Percentiles rank a stretch among this genome's conserved stretches.
These are phyloP conservation scores for Himalopsyche tibetana DNA, from an alignment of 2,888 invertebrate genomes.

Conservation along the genomic window DNA sequence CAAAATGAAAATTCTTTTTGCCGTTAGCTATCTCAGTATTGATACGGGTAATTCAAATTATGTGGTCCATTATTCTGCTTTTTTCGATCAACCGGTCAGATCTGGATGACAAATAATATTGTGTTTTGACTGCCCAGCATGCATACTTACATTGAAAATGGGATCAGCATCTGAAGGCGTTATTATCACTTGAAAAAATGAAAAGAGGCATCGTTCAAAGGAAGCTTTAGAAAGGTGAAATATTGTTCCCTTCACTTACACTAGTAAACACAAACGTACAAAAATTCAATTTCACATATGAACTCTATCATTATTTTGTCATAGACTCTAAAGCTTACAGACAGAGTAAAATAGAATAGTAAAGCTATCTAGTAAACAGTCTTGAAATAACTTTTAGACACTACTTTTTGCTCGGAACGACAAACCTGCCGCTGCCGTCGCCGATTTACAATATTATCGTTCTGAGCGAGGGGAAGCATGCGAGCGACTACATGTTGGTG, in stretches of 20 bases:
- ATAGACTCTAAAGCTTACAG: constrained; percentile 65
- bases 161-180: too few relatives aligned
- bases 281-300: constrained; percentile 44
- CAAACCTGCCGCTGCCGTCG: not conserved
- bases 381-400: constrained; percentile 65
- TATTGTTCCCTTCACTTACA: constrained; percentile 47
- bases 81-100: too few relatives aligned
- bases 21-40: too few relatives aligned
- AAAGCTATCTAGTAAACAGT: constrained; percentile 66
- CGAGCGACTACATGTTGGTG: constrained; percentile 65
- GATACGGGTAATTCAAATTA: too few relatives aligned
- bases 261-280: constrained; percentile 35
- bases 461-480: constrained; percentile 60
- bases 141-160: too few relatives aligned
- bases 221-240: constrained; percentile 26
- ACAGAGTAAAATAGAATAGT: constrained; percentile 65
- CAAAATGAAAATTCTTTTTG: too few relatives aligned
- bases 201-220: not conserved
- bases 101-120: too few relatives aligned
- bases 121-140: too few relatives aligned
- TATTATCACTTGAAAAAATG: not conserved
- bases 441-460: constrained; percentile 39
- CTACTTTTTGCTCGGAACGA: constrained; percentile 57
- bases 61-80: too few relatives aligned
- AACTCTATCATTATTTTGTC: constrained; percentile 25